Evolutionary conservation across 2,797 vertebrate genomes (phyloP).

Genomic region (Enteromius paludinosus): DNA sequence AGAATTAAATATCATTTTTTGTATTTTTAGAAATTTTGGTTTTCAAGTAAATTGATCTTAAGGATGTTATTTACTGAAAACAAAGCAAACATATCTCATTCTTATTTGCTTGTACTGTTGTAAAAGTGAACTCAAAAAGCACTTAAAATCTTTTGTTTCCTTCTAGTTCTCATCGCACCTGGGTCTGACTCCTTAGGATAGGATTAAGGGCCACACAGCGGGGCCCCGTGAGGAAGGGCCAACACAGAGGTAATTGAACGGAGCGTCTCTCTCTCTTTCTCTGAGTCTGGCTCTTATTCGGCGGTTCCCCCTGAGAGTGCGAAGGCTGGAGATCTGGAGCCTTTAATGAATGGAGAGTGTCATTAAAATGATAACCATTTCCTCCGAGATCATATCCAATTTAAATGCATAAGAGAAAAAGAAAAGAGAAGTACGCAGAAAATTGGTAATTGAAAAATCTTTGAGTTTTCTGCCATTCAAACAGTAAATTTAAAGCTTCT

Average conservation of each 20-base stretch:
- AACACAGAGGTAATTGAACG: conserved; percentile 76
- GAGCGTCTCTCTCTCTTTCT: conserved; percentile 56
- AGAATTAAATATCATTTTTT: not conserved
- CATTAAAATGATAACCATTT: conserved; percentile 82
- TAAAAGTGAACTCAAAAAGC: conserved; percentile 9
- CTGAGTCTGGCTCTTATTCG: conserved; percentile 46
- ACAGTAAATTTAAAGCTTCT: conserved; percentile 68
- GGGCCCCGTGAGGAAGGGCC: conserved; percentile 53
- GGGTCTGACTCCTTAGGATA: conserved; percentile 49
- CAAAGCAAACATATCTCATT: not conserved
- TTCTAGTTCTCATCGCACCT: conserved; percentile 25
- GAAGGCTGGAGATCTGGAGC: conserved; percentile 70
- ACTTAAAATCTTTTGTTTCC: conserved; percentile 20
- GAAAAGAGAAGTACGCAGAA: conserved; percentile 59
- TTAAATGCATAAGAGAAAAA: conserved; percentile 72
- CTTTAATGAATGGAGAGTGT: conserved; percentile 81
- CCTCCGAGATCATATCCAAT: conserved; percentile 81
- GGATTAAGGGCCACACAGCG: conserved; percentile 64
- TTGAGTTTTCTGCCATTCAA: conserved; percentile 77
- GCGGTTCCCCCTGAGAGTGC: conserved; percentile 64
- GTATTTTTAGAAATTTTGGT: not conserved
- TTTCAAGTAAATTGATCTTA: not conserved
- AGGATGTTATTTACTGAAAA: not conserved
- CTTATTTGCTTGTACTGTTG: not conserved
- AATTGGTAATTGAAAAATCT: conserved; percentile 79